Evolutionary conservation across 2,888 invertebrate species (phyloP).

Genomic region (Eristalis intricaria): DNA sequence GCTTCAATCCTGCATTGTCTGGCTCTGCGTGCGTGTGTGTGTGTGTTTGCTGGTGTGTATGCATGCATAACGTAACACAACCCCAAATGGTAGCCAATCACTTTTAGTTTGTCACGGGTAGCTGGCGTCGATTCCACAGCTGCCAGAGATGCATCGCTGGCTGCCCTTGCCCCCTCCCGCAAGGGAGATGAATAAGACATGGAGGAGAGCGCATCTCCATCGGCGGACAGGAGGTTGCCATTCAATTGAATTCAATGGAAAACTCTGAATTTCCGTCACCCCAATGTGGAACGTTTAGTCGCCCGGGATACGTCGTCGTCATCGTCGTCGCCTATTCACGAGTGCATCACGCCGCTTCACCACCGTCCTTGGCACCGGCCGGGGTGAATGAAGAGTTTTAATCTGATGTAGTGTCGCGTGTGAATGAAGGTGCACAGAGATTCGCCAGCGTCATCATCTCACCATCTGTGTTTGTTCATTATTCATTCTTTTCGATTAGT

Average conservation of each 20-base stretch:
- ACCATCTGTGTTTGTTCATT: slow-evolving; percentile 71
- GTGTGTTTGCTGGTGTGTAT: not conserved
- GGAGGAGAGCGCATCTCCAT: slow-evolving; percentile 22
- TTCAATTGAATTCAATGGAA: slow-evolving; percentile 68
- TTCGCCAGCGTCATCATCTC: slow-evolving; percentile 51
- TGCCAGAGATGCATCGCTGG: slow-evolving; percentile 27
- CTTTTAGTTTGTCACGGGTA: slow-evolving; percentile 51
- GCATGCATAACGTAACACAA: not conserved
- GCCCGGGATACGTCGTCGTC: not conserved
- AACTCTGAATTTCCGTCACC: slow-evolving; percentile 64
- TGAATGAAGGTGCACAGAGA: slow-evolving; percentile 54
- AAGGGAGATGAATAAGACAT: slow-evolving; percentile 58
- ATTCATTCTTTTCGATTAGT: slow-evolving; percentile 71
- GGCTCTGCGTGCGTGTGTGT: not conserved
- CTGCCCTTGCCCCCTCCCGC: not conserved
- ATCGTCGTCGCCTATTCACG: slow-evolving; percentile 28
- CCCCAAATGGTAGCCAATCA: slow-evolving; percentile 58
- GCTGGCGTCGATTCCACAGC: slow-evolving; percentile 14
- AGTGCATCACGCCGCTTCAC: not conserved
- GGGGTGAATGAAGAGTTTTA: slow-evolving; percentile 16
- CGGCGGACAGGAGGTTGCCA: slow-evolving; percentile 61
- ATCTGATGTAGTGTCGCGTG: slow-evolving; percentile 64
- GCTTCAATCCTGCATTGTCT: not conserved
- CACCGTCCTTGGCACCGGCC: not conserved
- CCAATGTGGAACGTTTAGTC: slow-evolving; percentile 42